Evolutionary conservation across 2,888 invertebrate species (phyloP), one percentile per base, ranked within the genome.

Genomic region (Balanococcus diminutus): DNA sequence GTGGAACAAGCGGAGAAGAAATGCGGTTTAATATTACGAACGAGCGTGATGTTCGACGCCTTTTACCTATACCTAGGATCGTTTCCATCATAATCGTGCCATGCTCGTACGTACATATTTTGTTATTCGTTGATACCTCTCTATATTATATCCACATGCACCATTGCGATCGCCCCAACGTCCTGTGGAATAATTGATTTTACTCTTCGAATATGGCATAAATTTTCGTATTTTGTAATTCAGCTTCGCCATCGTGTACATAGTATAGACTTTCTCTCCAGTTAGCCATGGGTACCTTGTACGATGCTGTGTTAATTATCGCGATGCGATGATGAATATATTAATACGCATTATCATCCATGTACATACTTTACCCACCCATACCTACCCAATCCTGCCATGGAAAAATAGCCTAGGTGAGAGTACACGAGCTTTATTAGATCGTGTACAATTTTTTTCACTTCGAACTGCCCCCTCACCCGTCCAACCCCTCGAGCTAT

Each of bases 31-130:
- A 46, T 46, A n/a, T 46, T 46, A 46, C 46, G 46, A 61, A 32
- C 46, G 56, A 61, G 83, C 83, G 83, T 83, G 83, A 83, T 83
- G 51, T 83, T 83, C 83, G 51, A 83, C 83, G 83, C 83, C 83
- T 83, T 83, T 83, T 83, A n/a, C n/a, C 3, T 72, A 14, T 31
- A 28, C 32, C 28, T 46, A 22, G 46, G 46, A 46, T 46, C 16
- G 82, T 82, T 46, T 82, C 51, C 82, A 82, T 82, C 82, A 22
- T 51, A 51, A 51, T 25, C 32, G 46, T 51, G 51, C 51, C 28
- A 31, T 31, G n/a, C 42, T 42, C 16, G 39, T 31, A 31, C 19
- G 16, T 19, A 81, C 25, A 6, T 42, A 5, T 39, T 81, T 79
- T 25, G 4, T 79, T 31, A 79, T 31, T 81, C 19, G 16, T 79